Evolutionary conservation across 2,888 invertebrate species (phyloP).

Genomic region (Volucella inanis): DNA sequence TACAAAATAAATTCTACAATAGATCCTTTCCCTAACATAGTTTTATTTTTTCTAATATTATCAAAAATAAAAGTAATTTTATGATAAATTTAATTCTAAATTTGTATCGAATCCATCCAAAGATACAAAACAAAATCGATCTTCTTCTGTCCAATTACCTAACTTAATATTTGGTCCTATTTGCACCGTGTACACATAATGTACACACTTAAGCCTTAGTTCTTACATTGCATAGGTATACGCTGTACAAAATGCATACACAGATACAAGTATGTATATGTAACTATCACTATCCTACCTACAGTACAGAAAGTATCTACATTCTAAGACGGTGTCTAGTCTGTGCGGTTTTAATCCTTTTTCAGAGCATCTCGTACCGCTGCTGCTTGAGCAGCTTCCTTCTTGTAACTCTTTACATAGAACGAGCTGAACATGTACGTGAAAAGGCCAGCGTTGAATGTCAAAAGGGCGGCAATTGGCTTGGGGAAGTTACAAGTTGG

Average conservation of each 20-base stretch:
- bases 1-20: neutral
- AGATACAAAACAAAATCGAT: constrained; percentile 21
- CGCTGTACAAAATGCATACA: constrained; percentile 16
- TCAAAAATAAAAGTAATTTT: constrained; percentile 13
- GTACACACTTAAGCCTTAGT: constrained; percentile 54
- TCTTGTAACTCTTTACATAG: constrained; percentile 87
- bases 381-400: constrained; percentile 79
- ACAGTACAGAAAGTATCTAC: constrained; percentile 5
- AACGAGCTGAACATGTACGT: constrained; percentile 91
- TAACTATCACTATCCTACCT: constrained; percentile 1
- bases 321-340: neutral
- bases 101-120: neutral
- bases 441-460: constrained; percentile 88
- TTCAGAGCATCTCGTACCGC: constrained; percentile 76
- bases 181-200: constrained; percentile 66
- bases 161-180: constrained; percentile 74
- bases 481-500: constrained; percentile 89
- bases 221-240: constrained; percentile 34
- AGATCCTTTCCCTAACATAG: constrained; percentile 18
- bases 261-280: constrained; percentile 18
- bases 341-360: constrained; percentile 77
- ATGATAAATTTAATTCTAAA: constrained; percentile 31
- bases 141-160: constrained; percentile 54
- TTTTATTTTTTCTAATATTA: neutral
- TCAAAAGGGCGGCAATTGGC: constrained; percentile 86